Evolutionary conservation across 2,113 vertebrate species (phyloP).

Genomic region (Hydrochoerus hydrochaeris): DNA sequence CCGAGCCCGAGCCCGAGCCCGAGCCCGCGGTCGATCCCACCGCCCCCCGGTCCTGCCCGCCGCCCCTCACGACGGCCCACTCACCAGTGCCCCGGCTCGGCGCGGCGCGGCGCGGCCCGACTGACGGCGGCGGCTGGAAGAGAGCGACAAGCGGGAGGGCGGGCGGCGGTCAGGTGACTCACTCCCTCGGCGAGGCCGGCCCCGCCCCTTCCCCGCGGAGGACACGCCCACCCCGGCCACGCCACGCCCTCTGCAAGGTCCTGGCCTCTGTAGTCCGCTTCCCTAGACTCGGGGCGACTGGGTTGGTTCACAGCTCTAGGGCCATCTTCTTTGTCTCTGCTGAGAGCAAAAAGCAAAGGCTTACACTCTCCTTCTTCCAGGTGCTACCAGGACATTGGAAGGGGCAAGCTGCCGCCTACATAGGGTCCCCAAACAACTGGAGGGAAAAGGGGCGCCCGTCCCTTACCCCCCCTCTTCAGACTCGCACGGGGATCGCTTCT

Average conservation of each 20-base stretch:
- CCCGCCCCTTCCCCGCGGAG: accelerated
- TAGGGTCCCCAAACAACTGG: neutral
- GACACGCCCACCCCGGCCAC: neutral
- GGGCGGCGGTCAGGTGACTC: conserved; percentile 28
- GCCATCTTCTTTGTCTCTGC: neutral
- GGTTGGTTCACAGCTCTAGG: neutral
- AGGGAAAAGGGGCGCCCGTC: neutral
- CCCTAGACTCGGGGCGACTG: neutral
- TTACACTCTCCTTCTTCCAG: neutral
- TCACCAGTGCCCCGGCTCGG: conserved; percentile 68
- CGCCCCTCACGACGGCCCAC: conserved; percentile 15
- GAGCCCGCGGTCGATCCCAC: neutral
- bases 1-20: neutral
- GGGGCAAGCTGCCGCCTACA: neutral
- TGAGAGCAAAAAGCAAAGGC: neutral
- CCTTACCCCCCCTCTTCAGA: neutral
- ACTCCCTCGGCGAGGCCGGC: neutral
- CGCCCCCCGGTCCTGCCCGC: neutral
- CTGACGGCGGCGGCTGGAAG: conserved; percentile 49
- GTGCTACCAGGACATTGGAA: neutral
- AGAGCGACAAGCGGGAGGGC: neutral
- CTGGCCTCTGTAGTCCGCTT: neutral
- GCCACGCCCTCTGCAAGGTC: accelerated
- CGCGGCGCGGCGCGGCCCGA: conserved; percentile 68
- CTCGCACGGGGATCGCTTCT: neutral